Base-by-base conservation (phyloP, 64 coral and sea anemone genomes). In the Montipora efflorescens region DNA sequence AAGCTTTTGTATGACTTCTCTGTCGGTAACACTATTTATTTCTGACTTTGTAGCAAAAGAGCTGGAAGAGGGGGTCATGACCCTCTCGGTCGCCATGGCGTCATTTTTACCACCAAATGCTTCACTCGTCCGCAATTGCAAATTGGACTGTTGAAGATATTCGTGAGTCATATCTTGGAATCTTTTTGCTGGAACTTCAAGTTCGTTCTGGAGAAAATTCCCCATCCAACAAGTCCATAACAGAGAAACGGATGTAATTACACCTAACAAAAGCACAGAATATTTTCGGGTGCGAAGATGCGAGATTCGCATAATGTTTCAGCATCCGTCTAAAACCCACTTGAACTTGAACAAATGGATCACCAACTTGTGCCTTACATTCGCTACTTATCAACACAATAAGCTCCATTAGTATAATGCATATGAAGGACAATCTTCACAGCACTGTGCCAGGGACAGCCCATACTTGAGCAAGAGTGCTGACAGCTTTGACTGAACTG, bases 211-310 rank as follows among this genome's bases (percentile, higher is more conserved):
- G 16, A 84, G 28, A 18, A 59, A 44, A 84, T 25, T 68, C 68
- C 16, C 66, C n/a, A 86, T 49, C 82, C 82, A 86, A 13, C 68
- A 86, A 49, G 66, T 86, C 66, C 36, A 86, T 13, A 86, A 86
- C 0, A 86, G 5, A 1, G 64, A 71, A 43, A 86, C 14, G 21
- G 9, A 5, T 71, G 44, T 22, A 72, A 86, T 51, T 45, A 86
- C 70, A 73, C 11, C 45, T 9, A 86, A 86, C 18, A 86, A 86
- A 7, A 84, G 8, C 4, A 82, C 55, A 23, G 71, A 45, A 50
- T 50, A 22, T 72, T 67, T 86, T 86, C 82, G 43, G 9, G 11
- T 71, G 82, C 66, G 67, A 86, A 86, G 36, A 43, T 3, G 46
- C 2, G 20, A 43, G n/a, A 86, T 68, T 72, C 82, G 62, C 82